Percentiles rank a stretch among this genome's conserved stretches.
Evolutionary conservation across 2,113 vertebrate genomes (phyloP).

Genomic region (Trochalopteron elliotii): DNA sequence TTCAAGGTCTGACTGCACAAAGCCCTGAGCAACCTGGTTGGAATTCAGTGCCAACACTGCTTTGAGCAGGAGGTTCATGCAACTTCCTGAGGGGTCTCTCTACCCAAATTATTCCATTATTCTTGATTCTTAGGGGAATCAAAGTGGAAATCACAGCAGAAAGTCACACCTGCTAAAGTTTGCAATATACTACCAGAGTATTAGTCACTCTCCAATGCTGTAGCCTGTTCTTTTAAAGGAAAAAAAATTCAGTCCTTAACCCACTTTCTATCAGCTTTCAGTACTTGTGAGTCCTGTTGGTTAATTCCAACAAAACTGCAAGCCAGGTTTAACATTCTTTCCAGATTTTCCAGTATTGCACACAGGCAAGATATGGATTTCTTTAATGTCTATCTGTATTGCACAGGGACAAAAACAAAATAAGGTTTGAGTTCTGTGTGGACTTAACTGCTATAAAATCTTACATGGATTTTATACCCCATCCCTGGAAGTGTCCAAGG

Average conservation of each 20-base stretch:
- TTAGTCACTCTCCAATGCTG: neutral
- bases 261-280: neutral
- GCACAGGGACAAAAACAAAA: neutral
- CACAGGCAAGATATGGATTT: neutral
- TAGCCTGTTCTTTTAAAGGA: neutral
- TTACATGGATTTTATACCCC: neutral
- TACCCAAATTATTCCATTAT: neutral
- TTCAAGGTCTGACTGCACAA: neutral
- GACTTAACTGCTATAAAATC: neutral
- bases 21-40: neutral
- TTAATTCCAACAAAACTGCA: neutral
- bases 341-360: neutral
- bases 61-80: neutral
- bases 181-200: neutral
- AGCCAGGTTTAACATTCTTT: neutral
- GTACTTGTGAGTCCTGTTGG: neutral
- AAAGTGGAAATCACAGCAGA: neutral
- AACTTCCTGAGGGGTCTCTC: neutral
- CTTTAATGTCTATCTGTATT: neutral
- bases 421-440: neutral
- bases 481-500: neutral
- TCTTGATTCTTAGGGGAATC: neutral
- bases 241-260: neutral
- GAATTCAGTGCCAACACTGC: neutral
- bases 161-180: neutral